Evolutionary conservation across 2,888 invertebrate species (phyloP).

Genomic region (Volucella zonaria): DNA sequence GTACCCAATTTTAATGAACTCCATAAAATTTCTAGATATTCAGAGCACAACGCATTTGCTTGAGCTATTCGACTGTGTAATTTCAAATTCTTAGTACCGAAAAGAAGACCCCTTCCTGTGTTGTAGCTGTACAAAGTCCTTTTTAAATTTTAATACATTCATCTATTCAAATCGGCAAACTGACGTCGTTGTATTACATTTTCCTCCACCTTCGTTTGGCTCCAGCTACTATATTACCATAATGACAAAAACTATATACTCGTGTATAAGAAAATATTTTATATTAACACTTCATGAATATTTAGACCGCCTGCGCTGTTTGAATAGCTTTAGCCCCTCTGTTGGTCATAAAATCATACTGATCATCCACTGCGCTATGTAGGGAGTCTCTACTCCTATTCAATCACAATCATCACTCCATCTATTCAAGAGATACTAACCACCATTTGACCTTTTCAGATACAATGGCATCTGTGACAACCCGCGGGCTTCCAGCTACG

Average conservation of each 20-base stretch:
- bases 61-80: too few species aligned
- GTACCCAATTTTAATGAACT: too few species aligned
- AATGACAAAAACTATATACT: constrained; percentile 31
- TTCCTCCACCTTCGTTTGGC: constrained; percentile 6
- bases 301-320: constrained; percentile 43
- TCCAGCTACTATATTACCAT: constrained; percentile 38
- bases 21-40: too few species aligned
- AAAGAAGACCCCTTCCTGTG: background rate
- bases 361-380: constrained; percentile 15
- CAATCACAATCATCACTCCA: background rate
- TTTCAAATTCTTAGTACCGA: background rate
- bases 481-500: constrained; percentile 1
- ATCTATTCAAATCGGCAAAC: constrained; percentile 19
- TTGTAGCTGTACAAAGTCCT: background rate
- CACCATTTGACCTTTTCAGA: constrained; percentile 34
- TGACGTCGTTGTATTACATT: background rate
- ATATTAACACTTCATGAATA: constrained; percentile 73
- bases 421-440: background rate
- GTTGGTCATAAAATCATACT: constrained; percentile 54
- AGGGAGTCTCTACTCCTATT: constrained; percentile 6
- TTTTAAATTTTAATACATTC: constrained; percentile 24
- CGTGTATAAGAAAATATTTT: constrained; percentile 50
- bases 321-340: constrained; percentile 10
- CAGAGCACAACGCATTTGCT: too few species aligned
- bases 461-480: background rate